phyloP scores from a whole-genome alignment of 53 echinoderm and acorn worm species.

The Mesocentrotus franciscanus region DNA sequence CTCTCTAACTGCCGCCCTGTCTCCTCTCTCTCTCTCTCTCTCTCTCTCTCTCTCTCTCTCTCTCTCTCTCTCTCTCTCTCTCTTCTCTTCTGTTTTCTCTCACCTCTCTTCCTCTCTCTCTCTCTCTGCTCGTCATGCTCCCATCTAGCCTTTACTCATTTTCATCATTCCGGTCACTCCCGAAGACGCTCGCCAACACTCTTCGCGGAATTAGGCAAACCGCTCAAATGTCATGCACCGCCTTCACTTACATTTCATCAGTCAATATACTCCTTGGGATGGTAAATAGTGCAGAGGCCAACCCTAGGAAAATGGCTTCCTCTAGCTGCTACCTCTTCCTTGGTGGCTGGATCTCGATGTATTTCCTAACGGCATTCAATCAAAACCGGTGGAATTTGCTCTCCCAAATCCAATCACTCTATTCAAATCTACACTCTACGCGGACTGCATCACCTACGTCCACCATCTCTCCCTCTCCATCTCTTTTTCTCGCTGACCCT shows the following conservation, averaged over 20 bases:
- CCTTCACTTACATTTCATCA: conserved; percentile 25
- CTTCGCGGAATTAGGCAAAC: conserved; percentile 6
- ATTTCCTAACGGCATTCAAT: conserved; percentile 18
- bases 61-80: not conserved
- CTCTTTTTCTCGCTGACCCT: not conserved
- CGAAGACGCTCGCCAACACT: not conserved
- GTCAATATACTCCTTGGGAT: conserved; percentile 42
- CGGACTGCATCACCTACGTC: not conserved
- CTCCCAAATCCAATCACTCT: conserved; percentile 29
- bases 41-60: not conserved
- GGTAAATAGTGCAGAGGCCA: conserved; percentile 29
- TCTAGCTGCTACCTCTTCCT: not conserved
- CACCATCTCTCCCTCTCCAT: not conserved
- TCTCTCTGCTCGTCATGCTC: not conserved
- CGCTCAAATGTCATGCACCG: conserved; percentile 46
- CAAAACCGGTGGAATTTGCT: conserved; percentile 33
- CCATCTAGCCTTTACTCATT: not conserved
- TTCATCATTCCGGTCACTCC: conserved; percentile 26
- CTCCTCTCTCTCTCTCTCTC: not conserved
- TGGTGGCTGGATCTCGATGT: not conserved
- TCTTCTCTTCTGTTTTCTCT: not conserved
- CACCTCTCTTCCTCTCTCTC: not conserved
- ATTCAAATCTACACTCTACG: not conserved
- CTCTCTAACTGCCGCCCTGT: not conserved
- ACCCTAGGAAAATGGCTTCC: not conserved